Evolutionary conservation across 2,888 invertebrate species (phyloP).

Genomic region (Heliconius charithonia): DNA sequence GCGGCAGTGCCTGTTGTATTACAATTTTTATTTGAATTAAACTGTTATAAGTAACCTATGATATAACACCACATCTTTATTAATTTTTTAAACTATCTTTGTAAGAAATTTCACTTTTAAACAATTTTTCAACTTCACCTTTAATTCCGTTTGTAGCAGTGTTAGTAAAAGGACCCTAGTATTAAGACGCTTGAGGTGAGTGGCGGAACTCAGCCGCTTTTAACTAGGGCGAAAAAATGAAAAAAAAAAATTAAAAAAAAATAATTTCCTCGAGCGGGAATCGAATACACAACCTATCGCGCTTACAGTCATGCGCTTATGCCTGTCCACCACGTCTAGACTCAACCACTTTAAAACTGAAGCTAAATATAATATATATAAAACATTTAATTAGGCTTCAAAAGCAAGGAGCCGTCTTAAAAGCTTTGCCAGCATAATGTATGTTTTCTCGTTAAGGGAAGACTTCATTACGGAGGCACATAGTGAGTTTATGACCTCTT

Average conservation of each 20-base stretch:
- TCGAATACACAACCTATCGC: no score
- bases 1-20: conserved; percentile 24
- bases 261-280: no score
- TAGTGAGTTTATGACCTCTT: conserved; percentile 38
- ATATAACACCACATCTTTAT: not conserved
- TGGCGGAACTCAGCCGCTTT: no score
- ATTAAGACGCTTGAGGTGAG: no score
- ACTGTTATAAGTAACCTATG: conserved; percentile 22
- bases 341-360: not conserved
- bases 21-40: conserved; percentile 27
- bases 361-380: not conserved
- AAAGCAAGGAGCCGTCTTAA: conserved; percentile 17
- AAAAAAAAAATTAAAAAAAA: no score
- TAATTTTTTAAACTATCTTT: not conserved
- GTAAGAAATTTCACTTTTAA: not conserved
- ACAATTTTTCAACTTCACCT: no score
- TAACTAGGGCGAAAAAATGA: no score
- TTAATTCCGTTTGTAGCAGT: no score
- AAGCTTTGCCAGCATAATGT: conserved; percentile 30
- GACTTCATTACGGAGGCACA: conserved; percentile 37
- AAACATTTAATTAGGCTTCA: not conserved
- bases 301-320: no score
- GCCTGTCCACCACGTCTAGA: no score
- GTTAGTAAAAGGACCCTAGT: no score
- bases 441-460: conserved; percentile 34